phyloP scores from a whole-genome alignment of 2,888 invertebrate genomes.

The Andrena praecox region DNA sequence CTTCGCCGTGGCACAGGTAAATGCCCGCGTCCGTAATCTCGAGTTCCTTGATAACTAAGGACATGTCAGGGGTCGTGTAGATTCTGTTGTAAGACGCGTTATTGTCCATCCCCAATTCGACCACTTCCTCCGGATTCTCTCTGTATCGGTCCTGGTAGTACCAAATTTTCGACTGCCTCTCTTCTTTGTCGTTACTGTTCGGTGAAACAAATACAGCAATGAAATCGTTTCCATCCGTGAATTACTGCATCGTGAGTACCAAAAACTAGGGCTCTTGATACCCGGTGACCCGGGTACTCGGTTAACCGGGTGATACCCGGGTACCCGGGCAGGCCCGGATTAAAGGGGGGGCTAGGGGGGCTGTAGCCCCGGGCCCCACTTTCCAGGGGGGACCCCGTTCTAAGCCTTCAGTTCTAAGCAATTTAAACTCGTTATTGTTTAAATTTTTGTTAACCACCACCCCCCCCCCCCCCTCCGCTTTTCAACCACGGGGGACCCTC shows the following conservation, averaged over 20 bases:
- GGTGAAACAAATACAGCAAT: background rate
- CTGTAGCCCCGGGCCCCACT: too few relatives aligned
- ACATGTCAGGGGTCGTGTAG: constrained; percentile 84
- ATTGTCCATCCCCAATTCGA: constrained; percentile 85
- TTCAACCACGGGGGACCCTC: too few relatives aligned
- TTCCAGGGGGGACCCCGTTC: too few relatives aligned
- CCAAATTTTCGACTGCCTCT: constrained; percentile 85
- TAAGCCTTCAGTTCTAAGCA: too few relatives aligned
- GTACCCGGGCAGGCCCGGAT: too few relatives aligned
- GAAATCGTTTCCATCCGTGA: background rate
- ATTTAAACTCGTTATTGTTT: too few relatives aligned
- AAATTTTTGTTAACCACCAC: too few relatives aligned
- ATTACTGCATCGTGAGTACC: background rate
- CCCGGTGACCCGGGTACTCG: too few relatives aligned
- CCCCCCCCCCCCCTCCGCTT: too few relatives aligned
- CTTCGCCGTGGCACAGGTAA: constrained; percentile 86
- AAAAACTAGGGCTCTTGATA: too few relatives aligned
- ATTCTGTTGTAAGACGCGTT: constrained; percentile 84
- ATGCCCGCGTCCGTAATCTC: constrained; percentile 84
- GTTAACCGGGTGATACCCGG: too few relatives aligned
- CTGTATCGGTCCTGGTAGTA: constrained; percentile 84
- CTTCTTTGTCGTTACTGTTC: constrained; percentile 80
- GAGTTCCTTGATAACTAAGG: constrained; percentile 85
- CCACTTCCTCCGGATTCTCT: constrained; percentile 80
- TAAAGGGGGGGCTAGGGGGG: too few relatives aligned